Conservation (phyloP, 2,888 invertebrate genomes). For the Cyaniris semiargus region DNA sequence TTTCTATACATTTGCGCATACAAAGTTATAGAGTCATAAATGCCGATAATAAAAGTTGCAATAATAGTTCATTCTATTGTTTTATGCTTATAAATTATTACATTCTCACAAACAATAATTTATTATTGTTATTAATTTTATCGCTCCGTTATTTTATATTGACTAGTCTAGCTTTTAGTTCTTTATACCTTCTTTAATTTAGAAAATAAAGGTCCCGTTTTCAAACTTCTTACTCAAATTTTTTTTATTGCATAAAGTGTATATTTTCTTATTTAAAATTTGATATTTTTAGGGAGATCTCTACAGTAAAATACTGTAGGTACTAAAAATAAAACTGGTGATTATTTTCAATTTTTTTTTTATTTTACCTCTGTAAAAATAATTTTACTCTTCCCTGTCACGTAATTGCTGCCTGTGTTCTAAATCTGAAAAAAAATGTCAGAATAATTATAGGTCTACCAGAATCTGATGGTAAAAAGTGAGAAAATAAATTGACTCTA, state of each 20-base stretch:
- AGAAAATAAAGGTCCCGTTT: neutral
- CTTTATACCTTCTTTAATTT: too few species aligned
- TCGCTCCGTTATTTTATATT: neutral
- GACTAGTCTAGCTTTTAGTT: neutral
- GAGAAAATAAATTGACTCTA: too few species aligned
- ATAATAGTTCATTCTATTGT: neutral
- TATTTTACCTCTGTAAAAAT: neutral
- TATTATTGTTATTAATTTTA: too few species aligned
- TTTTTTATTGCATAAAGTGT: neutral
- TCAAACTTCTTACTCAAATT: neutral
- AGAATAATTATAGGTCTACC: too few species aligned
- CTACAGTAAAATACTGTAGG: too few species aligned
- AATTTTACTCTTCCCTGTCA: neutral
- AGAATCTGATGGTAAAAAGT: too few species aligned
- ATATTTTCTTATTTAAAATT: too few species aligned
- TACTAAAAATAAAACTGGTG: neutral
- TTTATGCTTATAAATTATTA: neutral
- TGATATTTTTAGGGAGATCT: too few species aligned
- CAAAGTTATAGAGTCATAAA: too few species aligned
- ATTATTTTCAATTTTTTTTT: neutral
- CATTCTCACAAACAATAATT: neutral
- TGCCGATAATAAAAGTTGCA: neutral
- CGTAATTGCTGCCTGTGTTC: neutral
- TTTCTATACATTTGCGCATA: too few species aligned
- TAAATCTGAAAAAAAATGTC: neutral